Percentiles rank a stretch among this genome's conserved stretches.
Evolutionary conservation across 2,888 invertebrate species (phyloP).

Genomic region (Pristionchus fissidentatus): DNA sequence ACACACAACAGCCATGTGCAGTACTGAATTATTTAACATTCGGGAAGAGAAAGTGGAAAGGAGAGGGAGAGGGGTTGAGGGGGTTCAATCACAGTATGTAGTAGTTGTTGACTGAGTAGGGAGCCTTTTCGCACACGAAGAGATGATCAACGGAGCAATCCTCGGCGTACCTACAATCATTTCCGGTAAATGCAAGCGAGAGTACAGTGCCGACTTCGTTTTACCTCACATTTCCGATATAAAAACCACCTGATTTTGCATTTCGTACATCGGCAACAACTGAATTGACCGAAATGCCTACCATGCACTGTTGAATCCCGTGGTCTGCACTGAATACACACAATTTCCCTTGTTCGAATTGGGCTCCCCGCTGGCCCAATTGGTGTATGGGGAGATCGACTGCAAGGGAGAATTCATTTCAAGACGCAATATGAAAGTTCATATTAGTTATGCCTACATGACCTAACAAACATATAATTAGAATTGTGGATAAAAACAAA

Average conservation of each 20-base stretch:
- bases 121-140: not conserved
- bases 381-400: not conserved
- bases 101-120: not conserved
- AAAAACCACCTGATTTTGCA: too few relatives aligned
- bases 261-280: too few relatives aligned
- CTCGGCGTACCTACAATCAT: not conserved
- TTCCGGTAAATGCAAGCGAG: not conserved
- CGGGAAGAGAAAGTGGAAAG: too few relatives aligned
- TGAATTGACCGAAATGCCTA: too few relatives aligned
- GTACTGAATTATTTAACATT: too few relatives aligned
- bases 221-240: too few relatives aligned
- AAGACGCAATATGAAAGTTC: too few relatives aligned
- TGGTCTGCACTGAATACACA: not conserved
- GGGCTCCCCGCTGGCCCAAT: not conserved
- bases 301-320: constrained; percentile 35
- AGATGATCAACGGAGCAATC: not conserved
- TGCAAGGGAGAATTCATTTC: too few relatives aligned
- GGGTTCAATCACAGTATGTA: not conserved
- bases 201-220: too few relatives aligned
- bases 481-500: not conserved
- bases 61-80: too few relatives aligned
- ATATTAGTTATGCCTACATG: too few relatives aligned
- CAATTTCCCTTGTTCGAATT: not conserved
- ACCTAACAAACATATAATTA: too few relatives aligned
- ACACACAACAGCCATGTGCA: not conserved